Base-by-base conservation (phyloP, 1,140 invertebrate species). In the Campoletis sonorensis region DNA sequence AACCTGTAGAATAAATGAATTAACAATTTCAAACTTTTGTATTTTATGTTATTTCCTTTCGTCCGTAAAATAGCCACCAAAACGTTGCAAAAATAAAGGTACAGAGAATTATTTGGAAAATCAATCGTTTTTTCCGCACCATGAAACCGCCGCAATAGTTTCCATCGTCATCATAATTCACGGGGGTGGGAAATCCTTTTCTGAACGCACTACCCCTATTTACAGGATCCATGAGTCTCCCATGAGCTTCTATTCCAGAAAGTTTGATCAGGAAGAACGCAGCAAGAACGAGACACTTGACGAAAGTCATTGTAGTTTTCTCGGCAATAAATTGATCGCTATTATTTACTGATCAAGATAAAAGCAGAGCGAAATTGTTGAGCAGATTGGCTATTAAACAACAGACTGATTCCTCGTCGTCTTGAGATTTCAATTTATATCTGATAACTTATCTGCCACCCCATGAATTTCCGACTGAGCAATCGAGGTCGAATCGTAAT, bases 111-210 rank as follows among this genome's bases (percentile, higher is more conserved):
- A 4, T 18, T 21, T 54, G 51, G 0, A 18, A 54, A 54, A 0
- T 54, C 51, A n/a, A n/a, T n/a, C n/a, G 51, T n/a, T n/a, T 70
- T 49, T 70, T 30, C 3, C 51, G 51, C 89, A 95, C 94, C 76
- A 84, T 82, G 77, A 92, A 90, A 79, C 95, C 95, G 37, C 95
- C 95, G 87, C 96, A 96, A 87, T 92, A 95, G 45, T 94, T 91
- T 75, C 93, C 92, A 84, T 95, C 95, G 85, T 96, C 96, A 70
- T 94, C 89, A 54, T 93, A 95, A 88, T 97, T 96, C 64, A 93
- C 92, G 4, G 95, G 94, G 4, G 96, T 96, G 80, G 94, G 91
- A 89, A 95, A 97, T 37, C 96, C 95, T 86, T 93, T 94, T 51
- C 96, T 93, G 95, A 95, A 96, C 45, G 95, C 91, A 30, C 94